Conservation (phyloP, 2,888 invertebrate species). For the Ophioninae sp. region DNA sequence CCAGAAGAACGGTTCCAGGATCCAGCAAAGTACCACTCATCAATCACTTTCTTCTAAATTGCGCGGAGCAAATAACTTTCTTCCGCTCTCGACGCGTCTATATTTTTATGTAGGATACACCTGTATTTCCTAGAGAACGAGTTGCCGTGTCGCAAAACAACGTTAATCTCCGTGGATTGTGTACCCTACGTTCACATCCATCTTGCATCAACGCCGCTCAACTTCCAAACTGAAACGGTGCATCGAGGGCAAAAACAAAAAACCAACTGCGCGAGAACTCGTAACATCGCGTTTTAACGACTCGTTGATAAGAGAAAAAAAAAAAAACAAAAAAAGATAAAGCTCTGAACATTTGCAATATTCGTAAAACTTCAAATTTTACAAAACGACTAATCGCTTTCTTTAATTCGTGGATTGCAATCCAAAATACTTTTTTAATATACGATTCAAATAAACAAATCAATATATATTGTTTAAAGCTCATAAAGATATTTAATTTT, state of each 20-base stretch:
- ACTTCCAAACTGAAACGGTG: background rate
- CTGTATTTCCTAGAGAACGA: background rate
- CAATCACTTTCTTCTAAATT: conserved; percentile 38
- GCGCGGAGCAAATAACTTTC: background rate
- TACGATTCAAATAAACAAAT: too few species aligned
- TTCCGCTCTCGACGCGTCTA: background rate
- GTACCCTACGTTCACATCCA: background rate
- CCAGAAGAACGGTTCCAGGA: background rate
- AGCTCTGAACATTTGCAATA: too few species aligned
- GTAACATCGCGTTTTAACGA: too few species aligned
- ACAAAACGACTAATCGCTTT: too few species aligned
- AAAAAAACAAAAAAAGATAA: background rate
- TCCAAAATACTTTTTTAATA: too few species aligned
- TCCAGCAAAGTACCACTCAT: conserved; percentile 33
- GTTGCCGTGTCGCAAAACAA: background rate
- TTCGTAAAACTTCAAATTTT: too few species aligned
- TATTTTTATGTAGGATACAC: background rate
- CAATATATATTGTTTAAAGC: too few species aligned
- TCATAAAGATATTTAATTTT: too few species aligned
- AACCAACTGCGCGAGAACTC: too few species aligned
- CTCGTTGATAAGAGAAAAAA: background rate
- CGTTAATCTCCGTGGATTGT: background rate
- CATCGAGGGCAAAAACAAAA: background rate
- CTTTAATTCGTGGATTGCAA: too few species aligned
- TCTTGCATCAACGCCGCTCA: background rate